Conservation (phyloP, 2,888 invertebrate species). For the Stramonita haemastoma region DNA sequence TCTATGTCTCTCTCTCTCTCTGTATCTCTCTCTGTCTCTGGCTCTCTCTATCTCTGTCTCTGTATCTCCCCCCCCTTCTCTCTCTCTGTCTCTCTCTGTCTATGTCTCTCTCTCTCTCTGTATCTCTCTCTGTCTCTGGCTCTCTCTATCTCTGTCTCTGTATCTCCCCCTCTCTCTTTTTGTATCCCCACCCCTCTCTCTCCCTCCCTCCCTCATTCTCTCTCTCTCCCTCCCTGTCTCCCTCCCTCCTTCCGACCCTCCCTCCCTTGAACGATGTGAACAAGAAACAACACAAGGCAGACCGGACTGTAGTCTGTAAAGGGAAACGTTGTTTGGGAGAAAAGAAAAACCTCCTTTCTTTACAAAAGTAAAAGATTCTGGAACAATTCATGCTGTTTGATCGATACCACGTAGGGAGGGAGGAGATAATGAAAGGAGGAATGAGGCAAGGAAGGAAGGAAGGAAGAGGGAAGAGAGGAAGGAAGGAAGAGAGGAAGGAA, state of each 20-base stretch:
- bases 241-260: neutral
- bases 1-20: neutral
- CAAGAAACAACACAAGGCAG: no score
- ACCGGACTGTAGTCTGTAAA: no score
- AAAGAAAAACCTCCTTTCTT: no score
- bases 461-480: neutral
- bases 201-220: neutral
- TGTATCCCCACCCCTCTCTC: neutral
- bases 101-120: no score
- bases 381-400: no score
- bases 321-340: no score
- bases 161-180: neutral
- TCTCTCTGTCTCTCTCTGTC: neutral
- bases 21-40: neutral
- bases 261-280: neutral
- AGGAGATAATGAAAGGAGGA: neutral
- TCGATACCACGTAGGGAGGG: no score
- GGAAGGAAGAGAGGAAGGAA: neutral
- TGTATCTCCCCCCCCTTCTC: no score
- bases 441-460: neutral
- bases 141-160: neutral
- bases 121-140: no score
- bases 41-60: neutral
- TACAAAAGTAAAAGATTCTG: neutral
- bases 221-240: neutral